Evolutionary conservation across 1,140 invertebrate species (phyloP), one percentile per base, ranked within the genome.

Genomic region (Pachypeltis micranthus): DNA sequence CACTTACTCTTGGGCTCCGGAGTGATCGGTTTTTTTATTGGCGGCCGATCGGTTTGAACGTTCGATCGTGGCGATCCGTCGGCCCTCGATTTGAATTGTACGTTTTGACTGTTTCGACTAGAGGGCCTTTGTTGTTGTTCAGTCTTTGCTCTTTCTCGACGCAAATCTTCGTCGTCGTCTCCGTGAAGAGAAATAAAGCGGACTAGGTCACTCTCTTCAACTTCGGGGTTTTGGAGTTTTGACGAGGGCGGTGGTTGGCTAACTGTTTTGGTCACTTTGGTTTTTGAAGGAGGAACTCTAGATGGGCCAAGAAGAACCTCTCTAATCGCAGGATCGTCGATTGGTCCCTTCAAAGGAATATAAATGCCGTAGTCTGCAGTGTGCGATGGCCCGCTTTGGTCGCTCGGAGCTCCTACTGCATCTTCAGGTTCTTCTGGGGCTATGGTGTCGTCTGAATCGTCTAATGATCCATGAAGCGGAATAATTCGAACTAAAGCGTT

Each of bases 301-400:
- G 34, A 44, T 59, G 21, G 51, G 10, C 29, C 34, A 21, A 12
- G 51, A 19, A 23, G 56, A n/a, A 57, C 23, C 24, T 59, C 57
- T 12, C 26, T 2, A n/a, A 29, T 59, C 10, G 14, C 54, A 2
- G 44, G 27, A 12, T 66, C 65, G n/a, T 29, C 29, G 26, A 59
- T 34, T 34, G 67, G 67, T 26, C 67, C 67, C 59, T 68, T 68
- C 14, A 68, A 61, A 34, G 67, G 67, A 47, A 68, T 68, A 34
- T 68, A 68, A 23, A 68, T 68, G 4, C 66, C 67, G 29, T 67
- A 60, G 23, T 66, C 67, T 0, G 67, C 65, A 3, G 61, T 56
- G 16, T 25, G 39, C 1, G 25, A 29, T 44, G 57, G 10, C 28
- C 39, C 16, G 16, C 51, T 47, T 56, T 60, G 26, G 21, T 58